A percentile compares a stretch with the other conserved stretches of the same genome.
Evolutionary conservation across 2,888 invertebrate genomes (phyloP).

Genomic region (Leptinotarsa peninsularis): DNA sequence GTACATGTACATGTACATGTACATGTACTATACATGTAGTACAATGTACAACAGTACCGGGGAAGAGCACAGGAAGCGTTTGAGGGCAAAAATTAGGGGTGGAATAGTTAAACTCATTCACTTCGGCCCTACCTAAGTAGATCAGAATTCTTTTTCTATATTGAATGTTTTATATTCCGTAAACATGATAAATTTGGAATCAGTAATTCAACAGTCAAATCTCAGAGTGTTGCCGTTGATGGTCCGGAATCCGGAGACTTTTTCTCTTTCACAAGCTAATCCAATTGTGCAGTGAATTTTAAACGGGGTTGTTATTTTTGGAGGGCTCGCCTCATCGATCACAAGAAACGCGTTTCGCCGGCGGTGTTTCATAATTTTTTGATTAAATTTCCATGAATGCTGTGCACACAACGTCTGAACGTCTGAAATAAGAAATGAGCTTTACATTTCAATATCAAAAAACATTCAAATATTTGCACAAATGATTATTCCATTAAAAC

Average conservation of each 20-base stretch:
- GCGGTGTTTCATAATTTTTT: constrained; percentile 64
- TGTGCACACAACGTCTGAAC: constrained; percentile 60
- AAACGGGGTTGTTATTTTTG: constrained; percentile 57
- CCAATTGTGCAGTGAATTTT: constrained; percentile 55
- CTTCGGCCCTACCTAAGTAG: no score
- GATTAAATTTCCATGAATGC: constrained; percentile 66
- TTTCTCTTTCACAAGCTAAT: constrained; percentile 49
- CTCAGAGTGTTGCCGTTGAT: no score
- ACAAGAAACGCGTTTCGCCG: constrained; percentile 55
- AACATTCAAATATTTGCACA: constrained; percentile 68
- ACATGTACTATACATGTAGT: no score
- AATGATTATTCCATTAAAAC: constrained; percentile 69
- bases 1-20: no score
- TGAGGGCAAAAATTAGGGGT: no score
- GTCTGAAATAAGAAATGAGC: constrained; percentile 62
- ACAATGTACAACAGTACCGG: no score
- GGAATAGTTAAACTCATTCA: no score
- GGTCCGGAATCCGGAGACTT: constrained; percentile 1
- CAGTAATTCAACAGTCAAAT: no score
- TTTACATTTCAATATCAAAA: constrained; percentile 67
- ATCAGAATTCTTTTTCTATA: no score
- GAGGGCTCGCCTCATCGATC: constrained; percentile 57
- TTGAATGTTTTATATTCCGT: no score
- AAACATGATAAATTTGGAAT: no score
- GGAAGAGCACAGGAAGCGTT: no score